Evolutionary conservation across 2,797 vertebrate species (phyloP).

Genomic region (Trematocara caparti): DNA sequence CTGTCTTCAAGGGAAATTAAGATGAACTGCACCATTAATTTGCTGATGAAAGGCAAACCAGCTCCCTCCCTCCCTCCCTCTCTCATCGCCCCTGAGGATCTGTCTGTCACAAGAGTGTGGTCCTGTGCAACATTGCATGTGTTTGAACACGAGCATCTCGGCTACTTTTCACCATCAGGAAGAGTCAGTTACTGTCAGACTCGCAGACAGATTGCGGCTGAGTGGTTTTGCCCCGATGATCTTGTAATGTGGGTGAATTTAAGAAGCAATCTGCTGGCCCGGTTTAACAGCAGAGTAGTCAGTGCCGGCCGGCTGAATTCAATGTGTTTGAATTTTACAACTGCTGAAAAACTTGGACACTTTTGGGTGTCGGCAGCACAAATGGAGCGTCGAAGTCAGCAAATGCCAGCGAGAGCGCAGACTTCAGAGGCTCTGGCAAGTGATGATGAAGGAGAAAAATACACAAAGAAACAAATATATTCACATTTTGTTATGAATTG

Average conservation of each 20-base stretch:
- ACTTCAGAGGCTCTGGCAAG: background rate
- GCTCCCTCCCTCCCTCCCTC: conserved; percentile 2
- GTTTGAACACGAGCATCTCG: conserved; percentile 22
- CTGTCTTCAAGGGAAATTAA: conserved; percentile 42
- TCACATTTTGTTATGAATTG: background rate
- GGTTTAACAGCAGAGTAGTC: conserved; percentile 43
- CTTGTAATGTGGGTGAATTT: conserved; percentile 55
- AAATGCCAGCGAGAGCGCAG: background rate
- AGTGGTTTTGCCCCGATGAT: conserved; percentile 54
- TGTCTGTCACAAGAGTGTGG: conserved; percentile 17
- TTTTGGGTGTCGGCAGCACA: background rate
- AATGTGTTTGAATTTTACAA: conserved; percentile 40
- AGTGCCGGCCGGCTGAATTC: conserved; percentile 36
- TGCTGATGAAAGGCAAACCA: conserved; percentile 38
- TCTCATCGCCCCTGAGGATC: conserved; percentile 11
- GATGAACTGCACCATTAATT: conserved; percentile 52
- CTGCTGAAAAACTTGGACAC: conserved; percentile 31
- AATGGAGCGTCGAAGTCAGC: conserved; percentile 11
- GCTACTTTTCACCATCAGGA: conserved; percentile 63
- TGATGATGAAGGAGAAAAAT: background rate
- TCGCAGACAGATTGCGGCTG: conserved; percentile 49
- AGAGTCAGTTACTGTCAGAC: conserved; percentile 60
- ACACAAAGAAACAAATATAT: background rate
- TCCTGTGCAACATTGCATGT: background rate
- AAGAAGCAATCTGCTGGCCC: conserved; percentile 56